Conservation (phyloP, 37 sponge, comb jelly and placozoan genomes). For the Cladorhizidae sp. region DNA sequence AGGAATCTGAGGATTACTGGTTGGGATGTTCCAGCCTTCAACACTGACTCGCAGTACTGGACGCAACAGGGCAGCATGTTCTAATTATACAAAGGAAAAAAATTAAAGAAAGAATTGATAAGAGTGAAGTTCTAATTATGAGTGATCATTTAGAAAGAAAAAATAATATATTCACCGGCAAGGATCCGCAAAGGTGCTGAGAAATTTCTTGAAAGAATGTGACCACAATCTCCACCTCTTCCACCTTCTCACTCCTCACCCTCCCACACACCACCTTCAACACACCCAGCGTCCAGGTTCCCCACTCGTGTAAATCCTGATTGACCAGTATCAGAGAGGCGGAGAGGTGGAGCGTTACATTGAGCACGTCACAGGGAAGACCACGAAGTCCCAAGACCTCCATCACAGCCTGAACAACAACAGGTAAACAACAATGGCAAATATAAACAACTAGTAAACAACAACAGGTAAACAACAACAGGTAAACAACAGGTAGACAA, state of each 20-base stretch:
- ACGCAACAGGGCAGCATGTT: slow-evolving; percentile 13
- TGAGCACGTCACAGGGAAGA: slow-evolving; percentile 20
- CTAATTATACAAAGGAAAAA: background rate
- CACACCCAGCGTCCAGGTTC: background rate
- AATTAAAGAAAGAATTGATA: background rate
- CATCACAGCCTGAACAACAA: background rate
- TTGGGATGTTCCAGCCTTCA: background rate
- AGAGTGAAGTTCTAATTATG: too few relatives aligned
- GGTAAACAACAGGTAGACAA: too few relatives aligned
- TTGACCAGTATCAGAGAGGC: slow-evolving; percentile 56
- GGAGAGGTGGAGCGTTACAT: slow-evolving; percentile 33
- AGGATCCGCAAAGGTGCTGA: background rate
- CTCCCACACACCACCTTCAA: slow-evolving; percentile 3
- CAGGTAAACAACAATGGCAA: background rate
- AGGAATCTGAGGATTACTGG: slow-evolving; percentile 25
- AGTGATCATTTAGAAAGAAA: background rate
- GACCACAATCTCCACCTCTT: slow-evolving; percentile 20
- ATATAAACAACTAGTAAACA: background rate
- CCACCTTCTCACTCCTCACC: background rate
- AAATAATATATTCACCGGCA: background rate
- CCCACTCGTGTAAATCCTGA: slow-evolving; percentile 13
- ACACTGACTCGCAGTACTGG: slow-evolving; percentile 32
- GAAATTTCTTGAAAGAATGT: slow-evolving; percentile 39
- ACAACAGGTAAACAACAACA: too few relatives aligned
- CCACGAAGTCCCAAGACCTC: background rate